Evolutionary conservation across 2,797 vertebrate genomes (phyloP).

Genomic region (Neostethus bicornis): DNA sequence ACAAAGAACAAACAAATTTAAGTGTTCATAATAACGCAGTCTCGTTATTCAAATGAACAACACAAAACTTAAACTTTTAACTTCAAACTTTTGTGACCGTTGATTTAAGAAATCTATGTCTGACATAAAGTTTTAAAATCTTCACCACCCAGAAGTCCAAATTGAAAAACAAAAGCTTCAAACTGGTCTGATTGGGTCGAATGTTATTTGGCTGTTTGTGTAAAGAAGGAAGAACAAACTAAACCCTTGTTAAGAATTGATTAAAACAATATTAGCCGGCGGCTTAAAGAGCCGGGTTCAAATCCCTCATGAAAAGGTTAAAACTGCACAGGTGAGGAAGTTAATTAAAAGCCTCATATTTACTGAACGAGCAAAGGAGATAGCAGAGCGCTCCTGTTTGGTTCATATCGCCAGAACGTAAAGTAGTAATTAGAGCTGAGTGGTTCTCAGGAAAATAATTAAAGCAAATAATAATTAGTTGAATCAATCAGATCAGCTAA

Average conservation of each 20-base stretch:
- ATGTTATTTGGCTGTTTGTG: not conserved
- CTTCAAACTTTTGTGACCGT: no score
- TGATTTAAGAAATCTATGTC: no score
- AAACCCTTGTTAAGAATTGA: not conserved
- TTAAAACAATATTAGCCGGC: not conserved
- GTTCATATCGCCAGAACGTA: slow-evolving; percentile 29
- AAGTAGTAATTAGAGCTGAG: slow-evolving; percentile 51
- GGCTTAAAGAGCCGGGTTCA: not conserved
- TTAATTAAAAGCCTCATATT: slow-evolving; percentile 45
- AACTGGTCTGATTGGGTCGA: not conserved
- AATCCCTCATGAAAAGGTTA: slow-evolving; percentile 15
- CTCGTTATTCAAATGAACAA: no score
- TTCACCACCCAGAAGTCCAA: no score
- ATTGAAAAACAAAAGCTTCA: not conserved
- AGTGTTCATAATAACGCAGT: no score
- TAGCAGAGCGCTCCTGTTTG: slow-evolving; percentile 22
- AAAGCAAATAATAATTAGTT: slow-evolving; percentile 37
- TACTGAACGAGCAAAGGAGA: slow-evolving; percentile 6
- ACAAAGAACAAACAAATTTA: no score
- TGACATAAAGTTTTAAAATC: no score
- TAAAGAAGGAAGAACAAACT: not conserved
- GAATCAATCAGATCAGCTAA: slow-evolving; percentile 15
- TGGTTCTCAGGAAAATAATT: slow-evolving; percentile 49
- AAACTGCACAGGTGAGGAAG: slow-evolving; percentile 26
- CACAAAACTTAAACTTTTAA: no score